phyloP scores from a whole-genome alignment of 2,888 invertebrate species.

The Spodoptera littoralis region DNA sequence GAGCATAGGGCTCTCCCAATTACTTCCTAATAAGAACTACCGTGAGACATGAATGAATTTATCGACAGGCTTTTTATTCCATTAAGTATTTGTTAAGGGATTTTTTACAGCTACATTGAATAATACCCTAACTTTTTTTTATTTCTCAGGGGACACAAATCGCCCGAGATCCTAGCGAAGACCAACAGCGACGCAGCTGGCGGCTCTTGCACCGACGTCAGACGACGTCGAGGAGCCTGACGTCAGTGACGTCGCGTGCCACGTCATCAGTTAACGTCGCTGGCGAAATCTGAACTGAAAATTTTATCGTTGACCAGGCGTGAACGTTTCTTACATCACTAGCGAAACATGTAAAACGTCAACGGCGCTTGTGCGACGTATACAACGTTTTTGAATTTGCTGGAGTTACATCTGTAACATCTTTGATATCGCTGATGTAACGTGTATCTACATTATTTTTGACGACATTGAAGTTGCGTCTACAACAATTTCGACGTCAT shows the following conservation, averaged over 20 bases:
- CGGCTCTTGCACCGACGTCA: slow-evolving; percentile 64
- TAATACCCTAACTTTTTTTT: background rate
- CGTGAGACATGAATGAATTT: too few relatives aligned
- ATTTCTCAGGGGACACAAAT: slow-evolving; percentile 63
- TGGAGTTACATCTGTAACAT: too few relatives aligned
- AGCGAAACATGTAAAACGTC: background rate
- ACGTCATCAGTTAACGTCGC: slow-evolving; percentile 68
- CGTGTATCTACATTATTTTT: too few relatives aligned
- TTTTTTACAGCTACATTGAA: too few relatives aligned
- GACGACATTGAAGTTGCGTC: too few relatives aligned
- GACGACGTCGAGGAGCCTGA: slow-evolving; percentile 61
- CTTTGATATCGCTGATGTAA: too few relatives aligned
- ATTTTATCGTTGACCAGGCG: background rate
- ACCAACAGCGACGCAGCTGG: slow-evolving; percentile 76
- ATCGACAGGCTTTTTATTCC: too few relatives aligned
- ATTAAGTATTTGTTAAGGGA: too few relatives aligned
- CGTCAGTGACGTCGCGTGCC: slow-evolving; percentile 62
- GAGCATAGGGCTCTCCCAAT: too few relatives aligned
- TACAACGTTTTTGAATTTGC: too few relatives aligned
- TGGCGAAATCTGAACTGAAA: slow-evolving; percentile 7
- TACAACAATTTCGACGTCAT: too few relatives aligned
- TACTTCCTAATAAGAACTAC: too few relatives aligned
- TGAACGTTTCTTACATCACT: slow-evolving; percentile 12
- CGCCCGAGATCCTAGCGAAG: slow-evolving; percentile 82
- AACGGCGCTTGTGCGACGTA: slow-evolving; percentile 4